These are phyloP conservation scores for Archaeoteleia sp. DNA, from an alignment of 2,888 invertebrate species.

Conservation along the genomic window DNA sequence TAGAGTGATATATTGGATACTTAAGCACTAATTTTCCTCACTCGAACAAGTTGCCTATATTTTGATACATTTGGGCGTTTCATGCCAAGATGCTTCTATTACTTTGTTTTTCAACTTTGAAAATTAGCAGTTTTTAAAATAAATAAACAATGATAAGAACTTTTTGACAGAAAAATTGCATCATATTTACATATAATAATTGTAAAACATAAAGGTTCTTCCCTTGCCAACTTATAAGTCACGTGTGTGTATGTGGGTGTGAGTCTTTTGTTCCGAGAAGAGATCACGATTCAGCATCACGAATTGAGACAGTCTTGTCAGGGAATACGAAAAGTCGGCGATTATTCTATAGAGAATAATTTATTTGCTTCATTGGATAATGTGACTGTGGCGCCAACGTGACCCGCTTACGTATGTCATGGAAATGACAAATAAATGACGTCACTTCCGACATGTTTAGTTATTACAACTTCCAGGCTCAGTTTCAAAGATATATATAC, in stretches of 20 bases:
- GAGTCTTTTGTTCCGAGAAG: slow-evolving; percentile 51
- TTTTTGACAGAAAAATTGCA: too few relatives aligned
- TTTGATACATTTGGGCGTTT: too few relatives aligned
- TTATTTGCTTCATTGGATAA: slow-evolving; percentile 65
- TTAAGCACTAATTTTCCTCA: background rate
- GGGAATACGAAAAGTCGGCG: slow-evolving; percentile 55
- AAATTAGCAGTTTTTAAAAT: too few relatives aligned
- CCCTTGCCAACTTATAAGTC: slow-evolving; percentile 1
- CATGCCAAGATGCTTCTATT: too few relatives aligned
- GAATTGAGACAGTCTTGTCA: slow-evolving; percentile 44
- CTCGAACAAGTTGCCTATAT: too few relatives aligned
- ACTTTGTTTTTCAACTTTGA: too few relatives aligned
- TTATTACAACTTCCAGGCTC: slow-evolving; percentile 6
- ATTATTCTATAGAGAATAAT: slow-evolving; percentile 64
- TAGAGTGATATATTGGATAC: background rate
- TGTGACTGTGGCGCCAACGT: slow-evolving; percentile 64
- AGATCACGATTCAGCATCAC: slow-evolving; percentile 41
- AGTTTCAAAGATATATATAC: too few relatives aligned
- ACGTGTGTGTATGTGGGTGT: slow-evolving; percentile 1
- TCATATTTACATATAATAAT: too few relatives aligned
- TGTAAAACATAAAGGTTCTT: too few relatives aligned
- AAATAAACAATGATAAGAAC: too few relatives aligned
- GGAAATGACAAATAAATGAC: slow-evolving; percentile 1
- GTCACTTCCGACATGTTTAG: slow-evolving; percentile 2
- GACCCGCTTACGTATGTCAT: slow-evolving; percentile 45